Conservation (phyloP, 2,113 vertebrate species). For the Podocnemis expansa region DNA sequence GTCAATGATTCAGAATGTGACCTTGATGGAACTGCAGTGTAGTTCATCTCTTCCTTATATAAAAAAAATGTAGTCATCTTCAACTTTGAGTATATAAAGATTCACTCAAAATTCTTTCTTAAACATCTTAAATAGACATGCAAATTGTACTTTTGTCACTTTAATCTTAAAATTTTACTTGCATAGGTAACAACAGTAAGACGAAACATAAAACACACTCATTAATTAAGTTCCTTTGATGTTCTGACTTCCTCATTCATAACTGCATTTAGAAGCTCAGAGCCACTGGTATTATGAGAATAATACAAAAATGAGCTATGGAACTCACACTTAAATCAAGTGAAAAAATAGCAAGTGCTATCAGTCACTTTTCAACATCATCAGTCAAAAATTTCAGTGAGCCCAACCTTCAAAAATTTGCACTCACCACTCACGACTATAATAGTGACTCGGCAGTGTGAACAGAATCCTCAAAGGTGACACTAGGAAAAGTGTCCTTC, state of each 20-base stretch:
- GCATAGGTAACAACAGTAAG: not conserved
- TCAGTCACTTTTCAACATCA: too few relatives aligned
- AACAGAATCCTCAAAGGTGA: too few relatives aligned
- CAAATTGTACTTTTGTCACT: not conserved
- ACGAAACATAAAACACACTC: slow-evolving; percentile 5
- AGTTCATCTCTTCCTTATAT: not conserved
- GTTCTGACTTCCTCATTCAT: not conserved
- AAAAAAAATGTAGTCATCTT: not conserved
- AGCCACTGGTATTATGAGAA: not conserved
- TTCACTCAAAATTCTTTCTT: not conserved
- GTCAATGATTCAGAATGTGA: not conserved
- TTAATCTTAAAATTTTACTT: not conserved
- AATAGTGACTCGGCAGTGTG: too few relatives aligned
- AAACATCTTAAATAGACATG: not conserved
- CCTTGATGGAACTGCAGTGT: not conserved
- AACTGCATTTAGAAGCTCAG: not conserved
- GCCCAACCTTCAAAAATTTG: too few relatives aligned
- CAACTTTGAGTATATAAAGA: not conserved
- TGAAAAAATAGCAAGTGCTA: too few relatives aligned
- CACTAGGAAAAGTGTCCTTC: too few relatives aligned
- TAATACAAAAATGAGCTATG: not conserved
- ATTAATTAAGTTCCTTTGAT: not conserved
- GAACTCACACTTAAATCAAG: not conserved
- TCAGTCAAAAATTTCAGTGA: too few relatives aligned
- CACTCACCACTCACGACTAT: too few relatives aligned